Evolutionary conservation across 2,888 invertebrate genomes (phyloP), one percentile per base, ranked within the genome.

Genomic region (Lasioglossum figueresi): DNA sequence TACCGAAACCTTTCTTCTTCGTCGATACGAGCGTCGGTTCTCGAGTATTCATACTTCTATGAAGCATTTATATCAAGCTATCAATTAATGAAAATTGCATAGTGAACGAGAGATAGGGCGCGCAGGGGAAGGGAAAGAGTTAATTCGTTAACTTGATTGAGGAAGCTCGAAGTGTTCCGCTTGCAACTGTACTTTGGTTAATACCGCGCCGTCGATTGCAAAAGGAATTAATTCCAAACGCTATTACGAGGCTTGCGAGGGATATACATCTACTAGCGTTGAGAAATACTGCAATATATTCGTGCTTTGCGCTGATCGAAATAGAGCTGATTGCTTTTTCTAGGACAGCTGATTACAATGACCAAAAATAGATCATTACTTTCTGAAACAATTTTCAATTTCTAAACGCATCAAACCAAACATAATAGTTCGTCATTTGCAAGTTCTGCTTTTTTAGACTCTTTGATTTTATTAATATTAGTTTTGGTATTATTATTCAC

Each of bases 211-310:
- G 52, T 52, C 82, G 71, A 78, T 78, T 45, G 78, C 78, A 72
- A 82, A 52, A 45, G 82, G 78, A 84, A 82, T 84, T 84, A 78
- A 84, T 84, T 84, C 40, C 71, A 45, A 82, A 70, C 45, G 45
- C 37, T 37, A 23, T 56, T 63, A 34, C 14, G 14, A 23, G 56
- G 71, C 45, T 73, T 68, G 72, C 56, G 76, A 66, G 34, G 52
- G 56, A 16, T 52, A 23, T 27, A 40, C 37, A n/a, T 66, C 6
- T 12, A 52, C 27, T n/a, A 48, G 23, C 3, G 48, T 71, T 59
- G 59, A 45, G 63, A 3, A 40, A 40, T 43, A 43, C 56, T 48
- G 76, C 76, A 2, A 72, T 59, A n/a, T 31, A 34, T 77, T 45
- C 27, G 37, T 77, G 31, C 16, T 14, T 10, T 10, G 27, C 4